Evolutionary conservation across 2,888 invertebrate species (phyloP), one percentile per base, ranked within the genome.

Genomic region (Chrysomela aeneicollis): DNA sequence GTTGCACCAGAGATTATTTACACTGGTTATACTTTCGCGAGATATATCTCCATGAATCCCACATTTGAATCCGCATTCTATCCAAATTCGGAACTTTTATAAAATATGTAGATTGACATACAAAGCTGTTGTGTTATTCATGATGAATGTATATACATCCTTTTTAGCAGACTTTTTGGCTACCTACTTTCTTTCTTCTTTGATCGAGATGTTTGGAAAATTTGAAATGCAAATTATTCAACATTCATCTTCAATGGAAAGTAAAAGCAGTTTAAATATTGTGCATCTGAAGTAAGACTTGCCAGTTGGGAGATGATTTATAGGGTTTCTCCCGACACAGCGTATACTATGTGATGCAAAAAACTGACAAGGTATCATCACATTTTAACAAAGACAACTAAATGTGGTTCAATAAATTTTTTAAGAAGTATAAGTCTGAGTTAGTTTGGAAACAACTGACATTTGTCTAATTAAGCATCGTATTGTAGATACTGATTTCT

Each of bases 51-150:
- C 42, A 42, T 15, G 15, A 42, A 15, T 42, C 12, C 42, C n/a
- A 15, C 15, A 42, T 42, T 42, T 42, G 8, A 42, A 42, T 42
- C 3, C 15, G 15, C 2, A 15, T 42, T 15, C 42, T 42, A 42
- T 42, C 42, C 3, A 15, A 42, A 42, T 42, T 15, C 15, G 12
- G 15, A 15, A 15, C 12, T 42, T 15, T 15, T 1, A 6, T 15
- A 15, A 42, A 15, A 42, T 42, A 42, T 42, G 42, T 42, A 42
- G 42, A 42, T 42, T 42, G 42, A 42, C 12, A 12, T 15, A 42
- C 42, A 15, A 42, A 42, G 42, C 42, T 42, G 42, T 4, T 42
- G 42, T 42, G 42, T 42, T 42, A 42, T 42, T 42, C 42, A 42
- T 42, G 42, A 42, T 12, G 12, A 15, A 2, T 42, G n/a, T n/a